Conservation (phyloP, 2,113 vertebrate species). For the Panthera leo region DNA sequence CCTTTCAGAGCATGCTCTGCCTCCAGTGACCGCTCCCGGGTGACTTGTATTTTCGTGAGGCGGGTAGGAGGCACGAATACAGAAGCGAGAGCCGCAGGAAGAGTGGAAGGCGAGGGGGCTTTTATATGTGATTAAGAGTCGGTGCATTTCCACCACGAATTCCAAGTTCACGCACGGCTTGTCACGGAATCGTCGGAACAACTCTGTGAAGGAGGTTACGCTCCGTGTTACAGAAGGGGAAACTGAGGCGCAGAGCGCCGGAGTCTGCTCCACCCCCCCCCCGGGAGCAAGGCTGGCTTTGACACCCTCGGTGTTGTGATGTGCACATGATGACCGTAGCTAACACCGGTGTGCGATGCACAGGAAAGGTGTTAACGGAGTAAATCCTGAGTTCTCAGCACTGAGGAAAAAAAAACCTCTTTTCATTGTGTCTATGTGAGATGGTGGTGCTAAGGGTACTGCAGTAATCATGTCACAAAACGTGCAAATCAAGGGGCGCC, state of each 20-base stretch:
- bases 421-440: not conserved
- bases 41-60: not conserved
- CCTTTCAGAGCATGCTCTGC: not conserved
- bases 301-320: not conserved
- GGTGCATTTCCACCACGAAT: not conserved
- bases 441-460: not conserved
- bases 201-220: not conserved
- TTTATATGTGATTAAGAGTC: not conserved
- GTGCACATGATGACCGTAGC: not conserved
- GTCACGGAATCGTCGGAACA: not conserved
- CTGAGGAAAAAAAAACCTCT: not conserved
- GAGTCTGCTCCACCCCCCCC: no score
- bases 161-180: not conserved
- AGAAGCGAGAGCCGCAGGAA: no score
- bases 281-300: not conserved
- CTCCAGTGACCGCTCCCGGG: not conserved
- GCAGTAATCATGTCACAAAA: no score
- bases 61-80: accelerated
- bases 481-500: no score
- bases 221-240: not conserved
- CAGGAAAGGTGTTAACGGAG: not conserved
- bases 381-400: not conserved
- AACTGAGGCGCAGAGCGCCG: not conserved
- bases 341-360: not conserved
- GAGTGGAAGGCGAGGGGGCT: not conserved